These are phyloP conservation scores for Drosophila tropicalis DNA, from an alignment of 1,140 invertebrate species.

Conservation along the genomic window DNA sequence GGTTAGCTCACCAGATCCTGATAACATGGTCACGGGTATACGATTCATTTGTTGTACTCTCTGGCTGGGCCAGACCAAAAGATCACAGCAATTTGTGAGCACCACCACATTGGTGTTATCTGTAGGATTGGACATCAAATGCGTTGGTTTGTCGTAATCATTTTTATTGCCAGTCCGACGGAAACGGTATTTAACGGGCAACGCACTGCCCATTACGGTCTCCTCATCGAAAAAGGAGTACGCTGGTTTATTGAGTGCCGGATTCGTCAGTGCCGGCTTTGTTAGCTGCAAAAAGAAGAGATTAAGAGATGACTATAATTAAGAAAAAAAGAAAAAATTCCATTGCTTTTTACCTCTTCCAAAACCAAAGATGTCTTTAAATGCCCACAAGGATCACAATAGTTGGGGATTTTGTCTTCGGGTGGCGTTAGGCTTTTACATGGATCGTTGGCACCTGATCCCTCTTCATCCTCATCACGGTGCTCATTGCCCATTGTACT, in stretches of 20 bases:
- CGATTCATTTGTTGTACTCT: constrained; percentile 68
- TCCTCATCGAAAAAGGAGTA: constrained; percentile 66
- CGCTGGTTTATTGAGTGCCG: constrained; percentile 18
- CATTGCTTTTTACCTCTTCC: constrained; percentile 49
- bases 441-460: constrained; percentile 9
- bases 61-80: constrained; percentile 71
- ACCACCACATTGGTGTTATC: constrained; percentile 66
- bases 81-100: constrained; percentile 58
- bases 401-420: neutral
- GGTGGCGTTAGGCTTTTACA: constrained; percentile 33
- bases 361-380: constrained; percentile 56
- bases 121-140: constrained; percentile 47
- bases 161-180: constrained; percentile 52
- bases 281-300: constrained; percentile 44
- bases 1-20: constrained; percentile 59
- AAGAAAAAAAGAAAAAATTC: no score
- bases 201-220: constrained; percentile 59
- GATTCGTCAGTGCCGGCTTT: constrained; percentile 47
- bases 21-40: constrained; percentile 59
- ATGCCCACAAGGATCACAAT: constrained; percentile 57
- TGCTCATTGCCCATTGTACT: neutral
- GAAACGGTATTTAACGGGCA: constrained; percentile 65
- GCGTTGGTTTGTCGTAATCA: constrained; percentile 37
- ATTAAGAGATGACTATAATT: neutral
- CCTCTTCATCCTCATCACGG: neutral